These are phyloP conservation scores for Drosophila triauraria DNA, from an alignment of 1,140 invertebrate species.

Conservation along the genomic window DNA sequence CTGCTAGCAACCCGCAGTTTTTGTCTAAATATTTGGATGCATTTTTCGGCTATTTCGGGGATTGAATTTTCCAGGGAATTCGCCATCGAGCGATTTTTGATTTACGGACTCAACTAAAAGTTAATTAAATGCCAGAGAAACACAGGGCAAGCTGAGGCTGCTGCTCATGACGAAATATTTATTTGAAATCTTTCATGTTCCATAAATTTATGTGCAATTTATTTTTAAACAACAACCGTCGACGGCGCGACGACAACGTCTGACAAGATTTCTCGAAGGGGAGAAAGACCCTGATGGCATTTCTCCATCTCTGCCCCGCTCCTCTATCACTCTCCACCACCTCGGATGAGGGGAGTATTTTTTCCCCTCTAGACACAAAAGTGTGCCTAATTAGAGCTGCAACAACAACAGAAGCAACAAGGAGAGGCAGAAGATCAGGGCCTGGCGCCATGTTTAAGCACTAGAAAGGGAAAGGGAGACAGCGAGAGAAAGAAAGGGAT, in stretches of 20 bases:
- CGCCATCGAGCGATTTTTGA: background rate
- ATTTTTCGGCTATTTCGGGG: background rate
- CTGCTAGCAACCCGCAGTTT: background rate
- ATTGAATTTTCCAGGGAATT: conserved; percentile 6
- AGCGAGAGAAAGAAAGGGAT: conserved; percentile 1
- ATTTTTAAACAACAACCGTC: conserved; percentile 74
- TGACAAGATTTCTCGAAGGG: conserved; percentile 49
- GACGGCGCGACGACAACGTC: conserved; percentile 61
- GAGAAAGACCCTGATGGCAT: conserved; percentile 38
- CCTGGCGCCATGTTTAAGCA: conserved; percentile 71
- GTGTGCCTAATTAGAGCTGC: conserved; percentile 80
- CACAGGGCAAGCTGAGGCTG: background rate
- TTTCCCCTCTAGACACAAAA: conserved; percentile 44
- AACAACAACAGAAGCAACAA: conserved; percentile 39
- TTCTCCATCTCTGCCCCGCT: conserved; percentile 5
- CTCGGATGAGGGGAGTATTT: background rate
- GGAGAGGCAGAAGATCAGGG: conserved; percentile 35
- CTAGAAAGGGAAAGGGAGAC: conserved; percentile 27
- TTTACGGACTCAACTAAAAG: conserved; percentile 10
- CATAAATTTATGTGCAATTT: conserved; percentile 83
- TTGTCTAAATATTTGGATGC: conserved; percentile 24
- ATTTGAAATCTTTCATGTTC: conserved; percentile 84
- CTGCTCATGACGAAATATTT: conserved; percentile 76
- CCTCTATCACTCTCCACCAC: background rate
- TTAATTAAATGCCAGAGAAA: conserved; percentile 6